Evolutionary conservation across 2,797 vertebrate species (phyloP), one percentile per base, ranked within the genome.

Genomic region (Amazona ochrocephala): DNA sequence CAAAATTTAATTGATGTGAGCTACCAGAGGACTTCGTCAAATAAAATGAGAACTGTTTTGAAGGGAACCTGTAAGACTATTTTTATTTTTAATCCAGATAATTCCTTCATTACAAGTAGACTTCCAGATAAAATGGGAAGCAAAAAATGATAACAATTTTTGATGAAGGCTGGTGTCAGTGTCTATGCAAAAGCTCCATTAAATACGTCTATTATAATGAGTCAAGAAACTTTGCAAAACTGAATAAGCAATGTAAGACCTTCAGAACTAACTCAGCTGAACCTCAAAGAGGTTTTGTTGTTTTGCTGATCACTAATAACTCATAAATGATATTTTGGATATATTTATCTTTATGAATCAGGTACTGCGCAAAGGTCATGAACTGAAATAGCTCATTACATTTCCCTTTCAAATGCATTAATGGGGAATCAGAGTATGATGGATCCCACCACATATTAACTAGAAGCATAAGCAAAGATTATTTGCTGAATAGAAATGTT

Each of bases 341-440:
- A 60, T 81, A 50, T 87, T 95, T 94, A 67, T 77, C 34, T 84
- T 92, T 94, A 94, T 91, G 92, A 97, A 96, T 96, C 87, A 97
- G 95, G 96, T 97, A 92, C 66, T 92, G 95, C 5, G n/a, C 62
- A 88, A 96, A 93, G 65, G 66, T 64, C 76, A 83, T 53, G 81
- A 70, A 91, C 71, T 84, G 62, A 87, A 94, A 91, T 29, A 96
- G 54, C 37, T 94, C 68, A 70, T 91, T 96, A 45, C 44, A 78
- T 92, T 50, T 76, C 39, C 77, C 41, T 91, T 95, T 81, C 87
- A 87, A 93, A 93, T 21, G 61, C 54, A 75, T 91, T 96, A 94
- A 80, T 42, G 78, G 73, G 32, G 70, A 79, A 26, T 75, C 78
- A 95, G 84, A 89, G 81, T 84, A 96, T 47, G 27, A 96, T 81